Evolutionary conservation across 2,888 invertebrate species (phyloP).

Genomic region (Seladonia tumulorum): DNA sequence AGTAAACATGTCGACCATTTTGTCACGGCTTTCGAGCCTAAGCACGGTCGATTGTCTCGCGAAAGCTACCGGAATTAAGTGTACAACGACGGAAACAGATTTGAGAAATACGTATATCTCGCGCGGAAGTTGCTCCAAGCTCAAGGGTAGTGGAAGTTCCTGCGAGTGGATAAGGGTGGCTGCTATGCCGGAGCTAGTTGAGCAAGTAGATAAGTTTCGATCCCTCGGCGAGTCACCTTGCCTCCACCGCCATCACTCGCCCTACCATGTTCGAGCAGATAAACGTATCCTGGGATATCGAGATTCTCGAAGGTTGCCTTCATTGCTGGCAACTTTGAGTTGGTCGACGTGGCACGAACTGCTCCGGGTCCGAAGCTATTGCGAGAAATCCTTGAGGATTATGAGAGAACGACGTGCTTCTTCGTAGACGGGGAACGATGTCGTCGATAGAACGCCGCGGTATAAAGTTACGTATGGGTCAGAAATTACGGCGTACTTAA

Average conservation of each 20-base stretch:
- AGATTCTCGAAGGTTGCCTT: slow-evolving; percentile 61
- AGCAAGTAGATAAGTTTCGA: slow-evolving; percentile 84
- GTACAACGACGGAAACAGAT: slow-evolving; percentile 73
- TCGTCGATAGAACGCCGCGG: slow-evolving; percentile 29
- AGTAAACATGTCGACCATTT: neutral
- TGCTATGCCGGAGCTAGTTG: slow-evolving; percentile 81
- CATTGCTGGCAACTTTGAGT: slow-evolving; percentile 66
- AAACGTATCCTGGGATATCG: slow-evolving; percentile 75
- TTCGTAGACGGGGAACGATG: slow-evolving; percentile 35
- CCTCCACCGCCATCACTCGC: slow-evolving; percentile 75
- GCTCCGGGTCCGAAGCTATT: slow-evolving; percentile 46
- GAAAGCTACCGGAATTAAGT: slow-evolving; percentile 67
- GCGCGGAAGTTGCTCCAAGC: slow-evolving; percentile 75
- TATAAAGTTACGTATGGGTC: slow-evolving; percentile 54
- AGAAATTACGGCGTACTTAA: slow-evolving; percentile 34
- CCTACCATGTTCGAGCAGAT: slow-evolving; percentile 73
- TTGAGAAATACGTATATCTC: slow-evolving; percentile 80
- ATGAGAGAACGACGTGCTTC: slow-evolving; percentile 59
- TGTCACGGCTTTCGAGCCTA: slow-evolving; percentile 35
- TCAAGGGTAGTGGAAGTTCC: slow-evolving; percentile 76
- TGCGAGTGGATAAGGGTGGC: slow-evolving; percentile 80
- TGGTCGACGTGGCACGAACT: slow-evolving; percentile 62
- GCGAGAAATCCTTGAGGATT: slow-evolving; percentile 66
- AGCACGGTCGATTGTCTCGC: slow-evolving; percentile 39
- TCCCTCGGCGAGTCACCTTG: slow-evolving; percentile 80